A percentile compares a stretch with the other conserved stretches of the same genome.
Conservation (phyloP, 2,888 invertebrate genomes). For the Callyntrura sp. region DNA sequence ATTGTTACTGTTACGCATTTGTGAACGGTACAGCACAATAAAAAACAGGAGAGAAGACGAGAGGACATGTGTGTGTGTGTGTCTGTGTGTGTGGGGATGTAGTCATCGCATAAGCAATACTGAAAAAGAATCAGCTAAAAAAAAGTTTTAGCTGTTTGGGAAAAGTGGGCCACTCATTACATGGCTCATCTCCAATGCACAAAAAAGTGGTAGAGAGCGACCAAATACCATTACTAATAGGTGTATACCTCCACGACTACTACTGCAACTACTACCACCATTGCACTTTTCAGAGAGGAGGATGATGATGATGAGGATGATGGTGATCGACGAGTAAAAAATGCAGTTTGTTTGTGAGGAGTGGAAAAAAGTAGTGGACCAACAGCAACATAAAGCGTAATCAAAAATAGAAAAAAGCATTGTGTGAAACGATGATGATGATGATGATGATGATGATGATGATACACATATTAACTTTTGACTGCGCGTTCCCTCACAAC, state of each 20-base stretch:
- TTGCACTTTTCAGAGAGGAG: not conserved
- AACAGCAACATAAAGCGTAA: constrained; percentile 38
- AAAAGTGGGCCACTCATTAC: constrained; percentile 69
- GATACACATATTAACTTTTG: too few relatives aligned
- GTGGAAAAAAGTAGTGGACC: not conserved
- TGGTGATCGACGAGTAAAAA: constrained; percentile 58
- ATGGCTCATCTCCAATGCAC: constrained; percentile 53
- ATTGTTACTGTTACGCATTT: constrained; percentile 59
- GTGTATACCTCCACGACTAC: not conserved
- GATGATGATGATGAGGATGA: too few relatives aligned
- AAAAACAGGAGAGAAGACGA: constrained; percentile 1
- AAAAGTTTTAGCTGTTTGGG: constrained; percentile 52
- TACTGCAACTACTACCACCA: too few relatives aligned
- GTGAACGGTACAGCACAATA: constrained; percentile 43
- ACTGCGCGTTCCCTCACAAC: too few relatives aligned
- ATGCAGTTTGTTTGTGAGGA: not conserved
- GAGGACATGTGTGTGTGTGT: constrained; percentile 57
- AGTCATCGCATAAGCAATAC: not conserved
- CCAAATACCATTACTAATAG: constrained; percentile 59
- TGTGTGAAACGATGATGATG: too few relatives aligned
- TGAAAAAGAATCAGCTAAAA: constrained; percentile 35
- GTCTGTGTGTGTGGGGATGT: too few relatives aligned
- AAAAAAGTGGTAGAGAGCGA: constrained; percentile 53
- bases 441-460: too few relatives aligned
- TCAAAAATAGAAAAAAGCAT: constrained; percentile 9